Conservation (phyloP, 2,888 invertebrate species). For the Leptinotarsa rubiginosa region DNA sequence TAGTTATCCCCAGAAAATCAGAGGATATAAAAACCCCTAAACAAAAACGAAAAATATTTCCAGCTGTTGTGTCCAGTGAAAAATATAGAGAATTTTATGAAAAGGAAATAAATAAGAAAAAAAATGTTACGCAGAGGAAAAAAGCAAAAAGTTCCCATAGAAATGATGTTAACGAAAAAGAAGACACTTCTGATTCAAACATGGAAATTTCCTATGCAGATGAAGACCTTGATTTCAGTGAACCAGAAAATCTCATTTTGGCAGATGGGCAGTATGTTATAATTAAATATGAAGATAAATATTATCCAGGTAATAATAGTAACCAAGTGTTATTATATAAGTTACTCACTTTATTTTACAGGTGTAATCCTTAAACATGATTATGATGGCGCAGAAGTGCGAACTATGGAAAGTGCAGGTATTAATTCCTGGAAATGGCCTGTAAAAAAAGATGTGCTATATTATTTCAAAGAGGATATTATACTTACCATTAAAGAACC, state of each 20-base stretch:
- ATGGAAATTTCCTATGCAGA: no score
- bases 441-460: constrained; percentile 32
- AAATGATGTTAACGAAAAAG: background rate
- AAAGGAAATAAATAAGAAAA: background rate
- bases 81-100: background rate
- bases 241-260: constrained; percentile 13
- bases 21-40: no score
- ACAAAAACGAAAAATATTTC: no score
- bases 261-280: constrained; percentile 21
- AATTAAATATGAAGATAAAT: constrained; percentile 25
- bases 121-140: background rate
- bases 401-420: constrained; percentile 34
- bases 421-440: constrained; percentile 15
- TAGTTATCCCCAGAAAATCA: background rate
- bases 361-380: constrained; percentile 26
- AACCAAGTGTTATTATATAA: background rate
- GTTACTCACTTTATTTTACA: constrained; percentile 22
- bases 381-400: constrained; percentile 27
- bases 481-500: constrained; percentile 21
- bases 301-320: background rate
- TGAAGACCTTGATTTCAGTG: constrained; percentile 13
- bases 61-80: no score
- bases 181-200: background rate
- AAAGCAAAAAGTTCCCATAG: background rate
- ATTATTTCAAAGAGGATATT: constrained; percentile 38